Conservation (phyloP, 1,140 invertebrate species). For the Drosophila busckii region DNA sequence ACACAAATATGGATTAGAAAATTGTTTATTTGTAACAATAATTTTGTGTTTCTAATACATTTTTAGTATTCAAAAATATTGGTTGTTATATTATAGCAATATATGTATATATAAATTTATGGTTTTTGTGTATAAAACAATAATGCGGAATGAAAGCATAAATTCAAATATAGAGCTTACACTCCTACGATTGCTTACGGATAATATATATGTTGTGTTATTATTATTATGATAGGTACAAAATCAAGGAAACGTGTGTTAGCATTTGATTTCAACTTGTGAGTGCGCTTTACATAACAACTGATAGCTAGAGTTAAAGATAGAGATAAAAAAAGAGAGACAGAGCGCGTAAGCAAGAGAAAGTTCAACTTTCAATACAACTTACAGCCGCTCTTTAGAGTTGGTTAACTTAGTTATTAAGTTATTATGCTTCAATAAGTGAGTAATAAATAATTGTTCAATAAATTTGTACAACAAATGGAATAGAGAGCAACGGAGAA, state of each 20-base stretch:
- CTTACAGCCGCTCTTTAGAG: slow-evolving; percentile 9
- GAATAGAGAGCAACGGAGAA: background rate
- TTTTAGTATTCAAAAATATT: slow-evolving; percentile 60
- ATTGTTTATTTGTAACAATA: slow-evolving; percentile 61
- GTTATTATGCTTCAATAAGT: slow-evolving; percentile 19
- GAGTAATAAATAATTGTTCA: slow-evolving; percentile 18
- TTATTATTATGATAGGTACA: slow-evolving; percentile 16
- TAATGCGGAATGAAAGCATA: slow-evolving; percentile 36
- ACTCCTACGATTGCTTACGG: background rate
- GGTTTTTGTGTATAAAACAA: too few relatives aligned
- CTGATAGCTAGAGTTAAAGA: slow-evolving; percentile 25
- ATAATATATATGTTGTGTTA: background rate
- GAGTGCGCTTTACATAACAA: slow-evolving; percentile 34
- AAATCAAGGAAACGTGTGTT: slow-evolving; percentile 33
- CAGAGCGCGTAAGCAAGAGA: slow-evolving; percentile 13
- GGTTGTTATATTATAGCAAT: slow-evolving; percentile 15
- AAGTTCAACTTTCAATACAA: slow-evolving; percentile 4
- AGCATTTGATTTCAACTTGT: slow-evolving; percentile 5
- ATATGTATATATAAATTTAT: slow-evolving; percentile 24
- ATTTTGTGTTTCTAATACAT: slow-evolving; percentile 26
- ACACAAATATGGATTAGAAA: slow-evolving; percentile 47
- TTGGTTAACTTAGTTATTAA: slow-evolving; percentile 4
- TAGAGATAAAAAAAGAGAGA: slow-evolving; percentile 26
- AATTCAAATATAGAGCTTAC: slow-evolving; percentile 11
- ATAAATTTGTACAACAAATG: slow-evolving; percentile 9